Percentiles rank a stretch among this genome's conserved stretches.
Evolutionary conservation across 30 jellyfish, hydroid and myxozoan genomes (phyloP).

Genomic region (Thelohanellus kitauei): DNA sequence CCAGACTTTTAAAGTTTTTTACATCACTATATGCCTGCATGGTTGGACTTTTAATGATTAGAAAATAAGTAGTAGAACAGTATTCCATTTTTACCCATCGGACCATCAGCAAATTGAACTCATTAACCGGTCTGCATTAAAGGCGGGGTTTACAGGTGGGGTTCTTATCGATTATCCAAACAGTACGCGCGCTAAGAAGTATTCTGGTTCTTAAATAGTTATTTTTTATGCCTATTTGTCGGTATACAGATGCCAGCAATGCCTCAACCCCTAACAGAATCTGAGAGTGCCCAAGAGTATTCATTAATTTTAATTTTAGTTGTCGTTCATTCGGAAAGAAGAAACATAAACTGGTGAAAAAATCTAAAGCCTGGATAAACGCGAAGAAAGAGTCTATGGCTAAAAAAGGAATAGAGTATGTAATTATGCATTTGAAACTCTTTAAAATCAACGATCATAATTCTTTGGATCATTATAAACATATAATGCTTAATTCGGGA

Average conservation of each 20-base stretch:
- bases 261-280: slow-evolving; percentile 11
- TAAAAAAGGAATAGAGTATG: slow-evolving; percentile 47
- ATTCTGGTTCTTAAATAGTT: slow-evolving; percentile 1
- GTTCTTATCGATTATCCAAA: slow-evolving; percentile 79
- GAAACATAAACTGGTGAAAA: slow-evolving; percentile 18
- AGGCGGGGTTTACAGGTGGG: slow-evolving; percentile 88
- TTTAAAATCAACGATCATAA: no score
- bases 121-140: slow-evolving; percentile 35
- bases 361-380: slow-evolving; percentile 37
- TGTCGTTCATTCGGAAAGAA: background rate
- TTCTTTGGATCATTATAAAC: no score
- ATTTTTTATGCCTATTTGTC: slow-evolving; percentile 51
- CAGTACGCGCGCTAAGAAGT: slow-evolving; percentile 64
- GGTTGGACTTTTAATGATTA: no score
- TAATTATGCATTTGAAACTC: no score
- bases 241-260: slow-evolving; percentile 14
- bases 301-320: no score
- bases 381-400: slow-evolving; percentile 30
- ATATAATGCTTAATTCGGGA: no score
- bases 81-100: slow-evolving; percentile 66
- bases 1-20: slow-evolving; percentile 28
- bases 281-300: background rate
- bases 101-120: slow-evolving; percentile 31
- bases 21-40: slow-evolving; percentile 30
- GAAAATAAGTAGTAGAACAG: slow-evolving; percentile 47